Percentiles rank a stretch among this genome's conserved stretches.
phyloP scores from a whole-genome alignment of 2,888 invertebrate genomes.

The Apantesis nais region DNA sequence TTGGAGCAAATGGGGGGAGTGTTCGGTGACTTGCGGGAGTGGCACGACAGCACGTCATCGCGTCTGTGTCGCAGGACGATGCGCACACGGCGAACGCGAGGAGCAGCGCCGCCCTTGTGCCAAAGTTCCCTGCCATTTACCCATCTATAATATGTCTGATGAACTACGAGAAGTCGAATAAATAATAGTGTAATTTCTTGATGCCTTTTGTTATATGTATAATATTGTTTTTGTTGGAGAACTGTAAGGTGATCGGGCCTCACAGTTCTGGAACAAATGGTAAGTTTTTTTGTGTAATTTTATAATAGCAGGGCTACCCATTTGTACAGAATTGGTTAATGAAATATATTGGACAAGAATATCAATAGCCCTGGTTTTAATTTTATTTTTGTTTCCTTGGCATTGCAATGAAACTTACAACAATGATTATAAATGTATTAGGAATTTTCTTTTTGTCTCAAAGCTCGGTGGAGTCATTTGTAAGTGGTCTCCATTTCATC shows the following conservation, averaged over 20 bases:
- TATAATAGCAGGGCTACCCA: neutral
- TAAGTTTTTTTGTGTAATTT: neutral
- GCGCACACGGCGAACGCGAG: constrained; percentile 74
- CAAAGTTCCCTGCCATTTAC: constrained; percentile 57
- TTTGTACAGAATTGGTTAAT: constrained; percentile 3
- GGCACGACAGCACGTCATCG: constrained; percentile 63
- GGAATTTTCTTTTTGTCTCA: too few species aligned
- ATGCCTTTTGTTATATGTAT: neutral
- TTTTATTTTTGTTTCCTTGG: neutral
- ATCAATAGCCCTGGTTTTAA: neutral
- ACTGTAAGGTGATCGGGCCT: neutral
- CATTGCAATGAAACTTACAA: too few species aligned
- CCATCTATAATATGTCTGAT: constrained; percentile 27
- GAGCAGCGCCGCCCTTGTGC: constrained; percentile 68
- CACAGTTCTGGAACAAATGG: neutral
- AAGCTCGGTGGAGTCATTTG: too few species aligned
- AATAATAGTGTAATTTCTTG: constrained; percentile 3
- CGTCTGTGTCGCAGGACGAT: constrained; percentile 69
- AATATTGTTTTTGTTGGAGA: neutral
- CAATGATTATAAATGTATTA: too few species aligned
- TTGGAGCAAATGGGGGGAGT: constrained; percentile 76
- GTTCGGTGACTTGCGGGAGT: constrained; percentile 72
- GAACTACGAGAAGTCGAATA: constrained; percentile 36
- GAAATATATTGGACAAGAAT: constrained; percentile 1
- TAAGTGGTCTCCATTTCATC: too few species aligned